A percentile compares a stretch with the other conserved stretches of the same genome.
Evolutionary conservation across 2,797 vertebrate genomes (phyloP).

Genomic region (Phataginus tetradactyla): DNA sequence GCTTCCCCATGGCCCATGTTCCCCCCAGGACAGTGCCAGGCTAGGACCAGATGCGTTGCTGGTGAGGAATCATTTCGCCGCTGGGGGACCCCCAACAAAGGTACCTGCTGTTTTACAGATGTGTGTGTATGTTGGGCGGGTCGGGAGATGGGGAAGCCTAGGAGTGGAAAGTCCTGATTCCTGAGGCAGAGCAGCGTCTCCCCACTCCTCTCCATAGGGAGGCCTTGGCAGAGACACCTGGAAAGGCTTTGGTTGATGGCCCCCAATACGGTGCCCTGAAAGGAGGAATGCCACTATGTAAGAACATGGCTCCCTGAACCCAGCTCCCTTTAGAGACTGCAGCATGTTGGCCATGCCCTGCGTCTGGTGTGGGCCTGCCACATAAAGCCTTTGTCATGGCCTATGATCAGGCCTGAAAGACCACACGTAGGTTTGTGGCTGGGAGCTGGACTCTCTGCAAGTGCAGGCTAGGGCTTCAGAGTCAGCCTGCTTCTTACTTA

Average conservation of each 20-base stretch:
- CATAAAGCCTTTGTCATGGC: background rate
- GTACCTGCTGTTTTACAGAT: background rate
- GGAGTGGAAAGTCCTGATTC: background rate
- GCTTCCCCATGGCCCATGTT: background rate
- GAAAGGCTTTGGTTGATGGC: background rate
- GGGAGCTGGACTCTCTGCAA: background rate
- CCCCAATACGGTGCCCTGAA: background rate
- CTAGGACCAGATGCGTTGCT: background rate
- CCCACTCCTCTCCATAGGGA: background rate
- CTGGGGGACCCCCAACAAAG: background rate
- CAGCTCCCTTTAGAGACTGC: background rate
- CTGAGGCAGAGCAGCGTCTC: background rate
- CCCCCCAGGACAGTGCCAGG: background rate
- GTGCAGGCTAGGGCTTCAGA: background rate
- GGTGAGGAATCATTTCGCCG: background rate
- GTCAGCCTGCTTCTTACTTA: background rate
- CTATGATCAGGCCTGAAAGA: background rate
- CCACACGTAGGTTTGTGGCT: background rate
- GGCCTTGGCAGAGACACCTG: background rate
- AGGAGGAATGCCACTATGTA: background rate
- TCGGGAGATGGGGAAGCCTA: background rate
- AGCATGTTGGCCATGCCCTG: background rate
- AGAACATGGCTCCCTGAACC: background rate
- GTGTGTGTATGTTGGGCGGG: background rate
- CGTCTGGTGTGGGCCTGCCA: background rate